A percentile compares a stretch with the other conserved stretches of the same genome.
Conservation (phyloP, 2,113 vertebrate species). For the Bostrychus sinensis region DNA sequence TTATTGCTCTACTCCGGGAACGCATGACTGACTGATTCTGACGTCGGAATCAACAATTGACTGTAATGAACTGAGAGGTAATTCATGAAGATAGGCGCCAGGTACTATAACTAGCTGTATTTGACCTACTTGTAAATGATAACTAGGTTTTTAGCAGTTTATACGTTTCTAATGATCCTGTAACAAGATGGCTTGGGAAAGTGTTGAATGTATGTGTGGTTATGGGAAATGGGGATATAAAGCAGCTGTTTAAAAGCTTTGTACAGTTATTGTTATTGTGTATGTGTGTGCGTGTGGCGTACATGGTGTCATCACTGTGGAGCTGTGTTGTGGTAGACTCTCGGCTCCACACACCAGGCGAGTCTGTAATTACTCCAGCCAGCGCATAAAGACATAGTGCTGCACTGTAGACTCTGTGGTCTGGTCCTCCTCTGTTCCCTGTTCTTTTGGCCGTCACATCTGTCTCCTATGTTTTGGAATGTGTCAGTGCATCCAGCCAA, state of each 20-base stretch:
- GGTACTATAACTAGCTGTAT: background rate
- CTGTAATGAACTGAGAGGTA: slow-evolving; percentile 4
- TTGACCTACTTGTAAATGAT: background rate
- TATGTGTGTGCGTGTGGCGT: slow-evolving; percentile 20
- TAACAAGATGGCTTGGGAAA: slow-evolving; percentile 57
- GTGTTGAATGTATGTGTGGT: slow-evolving; percentile 56
- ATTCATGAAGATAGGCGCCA: background rate
- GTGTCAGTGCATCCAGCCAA: slow-evolving; percentile 39
- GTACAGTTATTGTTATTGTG: slow-evolving; percentile 54
- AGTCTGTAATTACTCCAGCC: slow-evolving; percentile 78
- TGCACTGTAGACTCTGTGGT: slow-evolving; percentile 62
- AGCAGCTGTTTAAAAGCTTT: slow-evolving; percentile 76
- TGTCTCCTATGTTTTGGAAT: slow-evolving; percentile 70
- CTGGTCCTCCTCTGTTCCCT: slow-evolving; percentile 60
- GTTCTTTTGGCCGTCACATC: slow-evolving; percentile 68
- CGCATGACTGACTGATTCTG: background rate
- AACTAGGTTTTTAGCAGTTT: slow-evolving; percentile 34
- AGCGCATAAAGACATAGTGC: slow-evolving; percentile 64
- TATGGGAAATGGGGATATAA: slow-evolving; percentile 51
- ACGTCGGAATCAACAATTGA: slow-evolving; percentile 17
- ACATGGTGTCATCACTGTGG: slow-evolving; percentile 70
- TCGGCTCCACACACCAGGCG: slow-evolving; percentile 77
- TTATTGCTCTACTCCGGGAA: slow-evolving; percentile 47
- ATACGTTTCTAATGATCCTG: slow-evolving; percentile 11
- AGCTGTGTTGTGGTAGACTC: slow-evolving; percentile 81